phyloP scores from a whole-genome alignment of 2,797 vertebrate species.

The Pantherophis vulpinus region DNA sequence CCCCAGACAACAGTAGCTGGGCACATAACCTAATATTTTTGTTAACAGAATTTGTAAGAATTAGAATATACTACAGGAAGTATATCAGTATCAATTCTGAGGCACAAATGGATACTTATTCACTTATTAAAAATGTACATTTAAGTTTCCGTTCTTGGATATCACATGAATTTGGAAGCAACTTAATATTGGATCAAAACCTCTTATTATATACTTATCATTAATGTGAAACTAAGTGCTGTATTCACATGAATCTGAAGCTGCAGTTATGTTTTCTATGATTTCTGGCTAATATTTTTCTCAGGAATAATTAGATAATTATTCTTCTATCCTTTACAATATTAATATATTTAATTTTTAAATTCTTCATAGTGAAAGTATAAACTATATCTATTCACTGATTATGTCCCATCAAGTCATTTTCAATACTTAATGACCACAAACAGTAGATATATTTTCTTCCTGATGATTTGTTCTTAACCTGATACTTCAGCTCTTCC shows the following conservation, averaged over 20 bases:
- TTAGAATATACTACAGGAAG: not conserved
- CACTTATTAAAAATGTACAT: not conserved
- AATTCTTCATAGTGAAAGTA: not conserved
- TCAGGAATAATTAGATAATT: not conserved
- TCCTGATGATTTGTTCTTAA: not conserved
- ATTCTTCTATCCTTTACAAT: not conserved
- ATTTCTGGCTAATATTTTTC: not conserved
- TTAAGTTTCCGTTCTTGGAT: not conserved
- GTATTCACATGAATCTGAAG: not conserved
- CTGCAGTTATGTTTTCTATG: not conserved
- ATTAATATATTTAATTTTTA: not conserved
- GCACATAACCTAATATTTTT: not conserved
- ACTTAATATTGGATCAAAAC: not conserved
- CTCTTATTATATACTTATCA: not conserved
- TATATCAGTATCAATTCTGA: not conserved
- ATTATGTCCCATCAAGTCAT: not conserved
- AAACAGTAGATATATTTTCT: not conserved
- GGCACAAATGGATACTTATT: not conserved
- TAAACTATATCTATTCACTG: not conserved
- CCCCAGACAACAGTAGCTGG: not conserved
- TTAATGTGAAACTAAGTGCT: not conserved
- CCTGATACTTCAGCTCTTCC: not conserved
- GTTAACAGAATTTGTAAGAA: constrained; percentile 1
- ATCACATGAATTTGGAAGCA: not conserved
- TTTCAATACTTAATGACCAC: not conserved